phyloP scores from a whole-genome alignment of 1,140 invertebrate species.

The Cyclina sinensis region DNA sequence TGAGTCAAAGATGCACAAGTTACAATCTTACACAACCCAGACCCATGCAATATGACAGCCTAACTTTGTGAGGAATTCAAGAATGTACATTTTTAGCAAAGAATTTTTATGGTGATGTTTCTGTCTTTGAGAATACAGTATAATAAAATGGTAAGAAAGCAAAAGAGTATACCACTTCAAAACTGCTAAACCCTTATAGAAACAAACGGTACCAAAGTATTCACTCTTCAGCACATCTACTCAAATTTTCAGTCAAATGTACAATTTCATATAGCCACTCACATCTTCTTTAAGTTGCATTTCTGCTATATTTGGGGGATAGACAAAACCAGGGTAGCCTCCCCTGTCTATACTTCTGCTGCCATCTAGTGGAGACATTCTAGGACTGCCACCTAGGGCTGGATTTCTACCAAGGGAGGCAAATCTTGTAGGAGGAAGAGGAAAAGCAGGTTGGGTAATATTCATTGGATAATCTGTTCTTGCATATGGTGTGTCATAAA shows the following conservation, averaged over 20 bases:
- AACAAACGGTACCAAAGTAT: background rate
- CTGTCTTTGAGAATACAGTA: too few species aligned
- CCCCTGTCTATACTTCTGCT: conserved; percentile 56
- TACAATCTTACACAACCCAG: too few species aligned
- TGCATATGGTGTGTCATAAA: conserved; percentile 58
- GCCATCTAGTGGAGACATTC: conserved; percentile 43
- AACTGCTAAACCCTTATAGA: too few species aligned
- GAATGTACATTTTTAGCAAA: too few species aligned
- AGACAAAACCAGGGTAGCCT: conserved; percentile 52
- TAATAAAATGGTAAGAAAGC: too few species aligned
- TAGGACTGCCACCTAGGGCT: conserved; percentile 2
- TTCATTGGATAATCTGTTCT: conserved; percentile 45
- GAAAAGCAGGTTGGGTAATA: conserved; percentile 21
- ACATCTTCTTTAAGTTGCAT: conserved; percentile 60
- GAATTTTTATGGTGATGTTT: too few species aligned
- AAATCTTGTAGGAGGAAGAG: conserved; percentile 47
- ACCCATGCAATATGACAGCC: too few species aligned
- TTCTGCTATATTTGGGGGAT: background rate
- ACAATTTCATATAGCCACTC: conserved; percentile 21
- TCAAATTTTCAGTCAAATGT: too few species aligned
- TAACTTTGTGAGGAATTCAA: too few species aligned
- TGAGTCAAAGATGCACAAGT: too few species aligned
- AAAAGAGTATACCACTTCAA: too few species aligned
- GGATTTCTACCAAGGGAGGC: conserved; percentile 54
- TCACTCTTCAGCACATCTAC: background rate